Conservation (phyloP, 2,797 vertebrate genomes). For the Aythya fuligula region DNA sequence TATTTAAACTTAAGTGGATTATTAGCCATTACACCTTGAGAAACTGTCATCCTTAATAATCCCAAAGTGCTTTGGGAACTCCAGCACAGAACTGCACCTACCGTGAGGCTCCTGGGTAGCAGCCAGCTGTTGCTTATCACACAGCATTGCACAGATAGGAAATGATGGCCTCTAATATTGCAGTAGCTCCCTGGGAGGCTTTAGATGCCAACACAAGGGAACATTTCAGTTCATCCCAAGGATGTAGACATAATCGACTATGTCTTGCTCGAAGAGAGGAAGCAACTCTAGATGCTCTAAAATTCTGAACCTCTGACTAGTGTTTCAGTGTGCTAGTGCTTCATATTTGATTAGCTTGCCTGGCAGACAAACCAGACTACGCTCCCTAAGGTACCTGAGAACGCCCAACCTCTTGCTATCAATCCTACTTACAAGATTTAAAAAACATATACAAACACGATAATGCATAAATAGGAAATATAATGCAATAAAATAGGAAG, state of each 20-base stretch:
- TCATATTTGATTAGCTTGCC: neutral
- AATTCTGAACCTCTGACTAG: neutral
- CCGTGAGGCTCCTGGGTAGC: neutral
- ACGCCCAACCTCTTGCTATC: neutral
- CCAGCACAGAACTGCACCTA: neutral
- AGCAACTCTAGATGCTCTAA: neutral
- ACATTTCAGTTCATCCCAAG: neutral
- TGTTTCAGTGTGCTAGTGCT: neutral
- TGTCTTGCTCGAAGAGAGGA: neutral
- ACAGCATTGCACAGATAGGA: neutral
- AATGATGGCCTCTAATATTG: neutral
- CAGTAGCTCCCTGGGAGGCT: neutral
- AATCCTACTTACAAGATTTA: neutral
- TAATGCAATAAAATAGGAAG: neutral
- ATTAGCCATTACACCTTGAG: conserved; percentile 38
- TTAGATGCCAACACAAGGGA: neutral
- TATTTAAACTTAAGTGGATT: conserved; percentile 14
- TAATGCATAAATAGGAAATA: neutral
- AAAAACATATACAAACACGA: neutral
- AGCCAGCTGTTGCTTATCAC: conserved; percentile 40
- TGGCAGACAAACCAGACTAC: neutral
- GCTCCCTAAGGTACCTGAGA: neutral
- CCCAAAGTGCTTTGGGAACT: conserved; percentile 32
- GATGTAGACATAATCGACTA: neutral
- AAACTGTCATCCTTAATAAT: conserved; percentile 20